Evolutionary conservation across 2,797 vertebrate genomes (phyloP).

Genomic region (Galagoides demidoff): DNA sequence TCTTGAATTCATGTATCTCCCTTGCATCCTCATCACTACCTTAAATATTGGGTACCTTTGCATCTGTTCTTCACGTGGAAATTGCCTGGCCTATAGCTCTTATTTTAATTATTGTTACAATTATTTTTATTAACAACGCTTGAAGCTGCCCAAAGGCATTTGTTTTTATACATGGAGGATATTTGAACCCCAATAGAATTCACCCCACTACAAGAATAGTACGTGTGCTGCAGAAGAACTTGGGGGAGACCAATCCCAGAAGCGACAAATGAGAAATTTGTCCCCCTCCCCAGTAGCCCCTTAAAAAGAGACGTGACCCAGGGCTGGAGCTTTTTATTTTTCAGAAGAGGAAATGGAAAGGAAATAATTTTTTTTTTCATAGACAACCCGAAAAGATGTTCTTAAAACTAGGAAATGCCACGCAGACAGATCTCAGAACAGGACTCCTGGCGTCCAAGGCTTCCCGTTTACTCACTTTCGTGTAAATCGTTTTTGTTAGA

Average conservation of each 20-base stretch:
- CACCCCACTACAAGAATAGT: not conserved
- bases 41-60: not conserved
- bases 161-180: not conserved
- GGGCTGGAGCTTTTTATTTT: not conserved
- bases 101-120: not conserved
- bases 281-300: not conserved
- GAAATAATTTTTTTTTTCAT: not conserved
- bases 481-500: conserved; percentile 82
- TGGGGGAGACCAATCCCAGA: not conserved
- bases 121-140: not conserved
- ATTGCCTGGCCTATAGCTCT: not conserved
- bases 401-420: conserved; percentile 52
- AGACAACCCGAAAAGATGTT: not conserved
- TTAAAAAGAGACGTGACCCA: not conserved
- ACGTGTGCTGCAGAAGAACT: not conserved
- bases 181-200: not conserved
- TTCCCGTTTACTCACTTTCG: conserved; percentile 60
- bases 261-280: not conserved
- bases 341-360: not conserved
- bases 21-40: not conserved
- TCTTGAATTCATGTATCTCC: not conserved
- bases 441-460: conserved; percentile 58
- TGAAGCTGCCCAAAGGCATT: not conserved
- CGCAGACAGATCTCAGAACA: not conserved
- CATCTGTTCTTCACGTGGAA: not conserved